A percentile compares a stretch with the other conserved stretches of the same genome.
Evolutionary conservation across 2,797 vertebrate species (phyloP).

Genomic region (Myiotriccus ornatus): DNA sequence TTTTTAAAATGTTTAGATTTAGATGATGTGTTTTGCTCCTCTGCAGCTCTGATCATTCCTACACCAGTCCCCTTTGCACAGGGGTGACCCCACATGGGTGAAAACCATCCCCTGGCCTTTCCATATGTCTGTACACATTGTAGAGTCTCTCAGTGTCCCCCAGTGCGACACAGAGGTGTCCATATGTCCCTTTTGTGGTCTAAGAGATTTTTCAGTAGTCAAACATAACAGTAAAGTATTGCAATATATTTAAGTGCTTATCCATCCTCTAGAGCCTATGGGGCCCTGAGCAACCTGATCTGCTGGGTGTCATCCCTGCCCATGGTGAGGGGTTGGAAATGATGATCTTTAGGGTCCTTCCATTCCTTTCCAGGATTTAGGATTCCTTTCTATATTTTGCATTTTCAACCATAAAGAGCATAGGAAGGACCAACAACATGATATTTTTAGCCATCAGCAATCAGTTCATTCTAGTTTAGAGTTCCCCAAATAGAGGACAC

Average conservation of each 20-base stretch:
- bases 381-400: not conserved
- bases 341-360: not conserved
- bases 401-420: not conserved
- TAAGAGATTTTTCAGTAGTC: not conserved
- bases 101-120: not conserved
- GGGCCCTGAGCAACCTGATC: not conserved
- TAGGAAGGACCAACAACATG: accelerated
- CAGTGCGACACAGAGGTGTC: not conserved
- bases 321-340: not conserved
- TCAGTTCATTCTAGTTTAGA: not conserved
- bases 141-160: accelerated
- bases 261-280: not conserved
- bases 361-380: not conserved
- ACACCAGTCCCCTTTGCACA: too few species aligned
- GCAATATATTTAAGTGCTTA: accelerated
- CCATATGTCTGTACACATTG: accelerated
- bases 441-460: accelerated
- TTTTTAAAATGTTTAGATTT: not conserved
- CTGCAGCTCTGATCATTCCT: not conserved
- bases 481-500: not conserved
- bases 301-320: not conserved
- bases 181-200: not conserved
- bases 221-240: not conserved
- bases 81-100: not conserved
- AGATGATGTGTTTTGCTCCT: not conserved